Percentiles rank a stretch among this genome's conserved stretches.
phyloP scores from a whole-genome alignment of 2,888 invertebrate genomes.

The Odontocolon sp. region DNA sequence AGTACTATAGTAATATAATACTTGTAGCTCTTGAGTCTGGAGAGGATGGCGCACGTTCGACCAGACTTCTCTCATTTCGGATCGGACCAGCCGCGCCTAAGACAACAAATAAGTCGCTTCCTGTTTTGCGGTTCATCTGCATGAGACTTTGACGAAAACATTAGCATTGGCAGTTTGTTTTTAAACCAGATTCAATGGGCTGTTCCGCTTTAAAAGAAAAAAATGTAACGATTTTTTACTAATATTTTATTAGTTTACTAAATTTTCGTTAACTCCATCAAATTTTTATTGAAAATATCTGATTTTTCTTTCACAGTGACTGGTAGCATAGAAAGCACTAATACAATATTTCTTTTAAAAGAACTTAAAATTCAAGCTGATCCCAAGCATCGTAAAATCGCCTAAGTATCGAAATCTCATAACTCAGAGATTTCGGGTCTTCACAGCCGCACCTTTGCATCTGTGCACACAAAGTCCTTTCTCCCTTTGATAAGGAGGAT shows the following conservation, averaged over 20 bases:
- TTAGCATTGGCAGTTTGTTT: neutral
- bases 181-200: neutral
- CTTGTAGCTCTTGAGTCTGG: slow-evolving; percentile 57
- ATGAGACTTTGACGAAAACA: slow-evolving; percentile 22
- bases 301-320: too few species aligned
- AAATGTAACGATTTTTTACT: neutral
- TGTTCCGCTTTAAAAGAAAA: neutral
- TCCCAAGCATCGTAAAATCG: too few species aligned
- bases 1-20: slow-evolving; percentile 48
- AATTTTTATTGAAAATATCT: too few species aligned
- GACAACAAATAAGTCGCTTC: slow-evolving; percentile 76
- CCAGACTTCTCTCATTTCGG: slow-evolving; percentile 62
- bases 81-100: slow-evolving; percentile 72
- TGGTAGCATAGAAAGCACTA: too few species aligned
- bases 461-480: slow-evolving; percentile 1
- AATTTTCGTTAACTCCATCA: too few species aligned
- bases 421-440: too few species aligned
- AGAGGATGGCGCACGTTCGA: slow-evolving; percentile 68
- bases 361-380: too few species aligned
- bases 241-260: too few species aligned
- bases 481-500: neutral
- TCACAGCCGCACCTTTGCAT: slow-evolving; percentile 3
- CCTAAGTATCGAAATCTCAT: neutral
- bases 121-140: slow-evolving; percentile 59
- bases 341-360: too few species aligned